Evolutionary conservation across 2,113 vertebrate genomes (phyloP).

Genomic region (Festucalex cinctus): DNA sequence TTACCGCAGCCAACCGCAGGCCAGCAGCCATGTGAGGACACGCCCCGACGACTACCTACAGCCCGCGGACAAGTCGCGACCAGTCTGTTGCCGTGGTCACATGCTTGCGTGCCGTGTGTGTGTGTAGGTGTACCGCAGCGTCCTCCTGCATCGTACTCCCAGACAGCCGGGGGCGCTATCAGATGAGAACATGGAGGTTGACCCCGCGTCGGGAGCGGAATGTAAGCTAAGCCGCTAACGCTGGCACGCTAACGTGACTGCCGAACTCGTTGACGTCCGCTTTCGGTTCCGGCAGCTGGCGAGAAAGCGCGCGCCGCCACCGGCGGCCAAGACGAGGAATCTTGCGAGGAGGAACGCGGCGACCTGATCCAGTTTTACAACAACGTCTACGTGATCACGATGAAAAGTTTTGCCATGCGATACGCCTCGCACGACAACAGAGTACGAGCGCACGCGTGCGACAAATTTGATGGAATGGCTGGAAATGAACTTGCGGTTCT

Average conservation of each 20-base stretch:
- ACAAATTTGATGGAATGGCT: neutral
- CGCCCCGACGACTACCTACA: neutral
- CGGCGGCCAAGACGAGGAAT: conserved; percentile 23
- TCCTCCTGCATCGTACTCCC: conserved; percentile 77
- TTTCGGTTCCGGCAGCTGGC: conserved; percentile 37
- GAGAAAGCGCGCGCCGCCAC: conserved; percentile 45
- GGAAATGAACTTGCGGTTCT: neutral
- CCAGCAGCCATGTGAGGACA: conserved; percentile 87
- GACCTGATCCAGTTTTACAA: conserved; percentile 98
- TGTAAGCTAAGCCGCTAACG: conserved; percentile 43
- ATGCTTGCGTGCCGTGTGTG: conserved; percentile 15
- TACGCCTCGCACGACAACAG: conserved; percentile 78
- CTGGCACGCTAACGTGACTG: neutral
- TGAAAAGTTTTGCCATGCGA: conserved; percentile 85
- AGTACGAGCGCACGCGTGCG: conserved; percentile 62
- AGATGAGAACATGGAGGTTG: conserved; percentile 74
- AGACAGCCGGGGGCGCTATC: conserved; percentile 21
- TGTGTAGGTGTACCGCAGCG: conserved; percentile 89
- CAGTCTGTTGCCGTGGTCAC: neutral
- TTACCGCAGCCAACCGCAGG: conserved; percentile 96
- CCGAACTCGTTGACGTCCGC: no score
- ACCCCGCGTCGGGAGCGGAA: conserved; percentile 61
- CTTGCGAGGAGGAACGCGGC: conserved; percentile 77
- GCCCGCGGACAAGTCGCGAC: neutral
- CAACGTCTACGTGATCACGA: conserved; percentile 82